Conservation (phyloP, 2,797 vertebrate genomes). For the Helarctos malayanus region DNA sequence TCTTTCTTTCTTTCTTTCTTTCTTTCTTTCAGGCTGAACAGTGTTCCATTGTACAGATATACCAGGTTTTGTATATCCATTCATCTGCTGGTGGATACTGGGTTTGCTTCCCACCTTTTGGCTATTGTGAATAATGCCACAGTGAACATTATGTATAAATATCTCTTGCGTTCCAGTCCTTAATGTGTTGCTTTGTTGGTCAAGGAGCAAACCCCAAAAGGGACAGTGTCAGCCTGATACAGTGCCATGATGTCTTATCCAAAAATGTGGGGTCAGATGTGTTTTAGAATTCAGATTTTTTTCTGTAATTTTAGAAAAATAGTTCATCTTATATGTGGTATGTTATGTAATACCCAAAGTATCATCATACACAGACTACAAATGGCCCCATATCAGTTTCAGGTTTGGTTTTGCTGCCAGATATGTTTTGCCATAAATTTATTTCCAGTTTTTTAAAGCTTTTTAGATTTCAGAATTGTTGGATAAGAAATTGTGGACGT, state of each 20-base stretch:
- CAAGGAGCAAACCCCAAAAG: not conserved
- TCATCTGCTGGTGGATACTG: not conserved
- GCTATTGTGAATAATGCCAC: not conserved
- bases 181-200: not conserved
- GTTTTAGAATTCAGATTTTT: not conserved
- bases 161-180: not conserved
- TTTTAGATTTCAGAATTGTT: constrained; percentile 22
- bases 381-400: not conserved
- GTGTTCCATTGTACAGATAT: not conserved
- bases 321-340: not conserved
- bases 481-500: not conserved
- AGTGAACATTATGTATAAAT: not conserved
- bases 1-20: too few species aligned
- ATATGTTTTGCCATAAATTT: not conserved
- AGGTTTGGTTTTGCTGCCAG: not conserved
- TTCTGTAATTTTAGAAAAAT: not conserved
- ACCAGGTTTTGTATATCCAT: not conserved
- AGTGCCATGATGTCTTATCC: not conserved
- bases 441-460: not conserved
- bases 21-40: not conserved
- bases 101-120: not conserved
- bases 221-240: not conserved
- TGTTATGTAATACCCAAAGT: not conserved
- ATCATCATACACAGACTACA: not conserved
- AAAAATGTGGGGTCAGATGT: not conserved